Base-by-base conservation (phyloP, 2,888 invertebrate species). In the Yponomeuta malinellus region DNA sequence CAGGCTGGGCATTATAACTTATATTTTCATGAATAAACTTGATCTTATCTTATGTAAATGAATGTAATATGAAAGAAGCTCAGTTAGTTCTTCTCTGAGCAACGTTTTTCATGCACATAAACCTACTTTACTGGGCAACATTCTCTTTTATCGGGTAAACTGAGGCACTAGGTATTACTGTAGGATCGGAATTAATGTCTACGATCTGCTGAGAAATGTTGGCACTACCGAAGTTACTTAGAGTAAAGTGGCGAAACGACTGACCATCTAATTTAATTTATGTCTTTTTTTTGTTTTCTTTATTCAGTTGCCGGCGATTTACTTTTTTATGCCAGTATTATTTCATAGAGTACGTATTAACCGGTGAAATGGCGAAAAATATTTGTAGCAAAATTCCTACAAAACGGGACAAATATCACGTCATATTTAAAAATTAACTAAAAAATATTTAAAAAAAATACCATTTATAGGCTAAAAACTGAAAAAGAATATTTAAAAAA, bases 211-310 rank as follows among this genome's bases (percentile, higher is more conserved):
- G 52, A 59, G 52, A 59, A 15, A 59, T 59, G 52, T 59, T 59
- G 52, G 52, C 52, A 59, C 52, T 59, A 59, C 52, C 12, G 15
- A 59, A 59, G 52, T 59, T 59, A 59, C 52, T 59, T 59, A 59
- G 52, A 59, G 52, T 59, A 15, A 59, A 59, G 52, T 59, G 52
- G 52, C 52, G 52, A 59, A 59, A 59, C 52, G 52, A 15, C 52
- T 59, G 52, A 59, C 52, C 52, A 15, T 59, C 52, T 59, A 59
- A 59, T 59, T 59, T 59, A 59, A 59, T 59, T 59, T 59, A 52
- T 10, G 52, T 12, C 15, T 59, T 12, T 59, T 59, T 59, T 12
- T 59, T 59, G 12, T 59, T 59, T 59, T 59, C 12, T 15, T 59
- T 12, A 15, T 59, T 59, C 9, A 1, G 43, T 59, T 1, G 12